phyloP scores from a whole-genome alignment of 2,113 vertebrate genomes.

The Brachypodius melanocephalos region DNA sequence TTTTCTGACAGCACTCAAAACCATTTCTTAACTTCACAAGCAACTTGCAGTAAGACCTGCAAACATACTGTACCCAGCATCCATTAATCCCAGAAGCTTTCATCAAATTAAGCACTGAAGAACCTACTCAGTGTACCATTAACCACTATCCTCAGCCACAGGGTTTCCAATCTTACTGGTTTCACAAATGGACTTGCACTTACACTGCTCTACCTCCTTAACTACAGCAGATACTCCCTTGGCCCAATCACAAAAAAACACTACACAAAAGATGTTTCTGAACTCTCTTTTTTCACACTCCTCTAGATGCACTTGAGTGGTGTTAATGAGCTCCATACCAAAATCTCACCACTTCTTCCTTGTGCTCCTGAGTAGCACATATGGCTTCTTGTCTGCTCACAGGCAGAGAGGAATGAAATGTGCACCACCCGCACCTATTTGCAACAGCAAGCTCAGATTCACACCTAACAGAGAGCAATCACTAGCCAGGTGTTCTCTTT shows the following conservation, averaged over 20 bases:
- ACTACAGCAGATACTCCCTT: background rate
- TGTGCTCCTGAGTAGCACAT: constrained; percentile 9
- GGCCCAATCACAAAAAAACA: background rate
- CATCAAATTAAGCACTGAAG: background rate
- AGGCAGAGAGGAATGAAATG: background rate
- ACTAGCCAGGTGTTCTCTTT: background rate
- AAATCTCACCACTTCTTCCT: background rate
- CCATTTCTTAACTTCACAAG: background rate
- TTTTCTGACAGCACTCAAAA: background rate
- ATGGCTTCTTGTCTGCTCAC: background rate
- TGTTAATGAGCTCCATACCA: background rate
- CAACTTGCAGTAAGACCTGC: background rate
- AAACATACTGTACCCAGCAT: background rate
- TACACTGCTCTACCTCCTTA: background rate
- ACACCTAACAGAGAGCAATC: background rate
- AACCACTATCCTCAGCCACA: background rate
- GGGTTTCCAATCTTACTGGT: background rate
- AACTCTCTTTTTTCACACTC: background rate
- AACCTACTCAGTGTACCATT: background rate
- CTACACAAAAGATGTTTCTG: background rate
- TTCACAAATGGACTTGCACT: background rate
- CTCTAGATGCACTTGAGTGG: background rate
- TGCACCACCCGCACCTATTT: background rate
- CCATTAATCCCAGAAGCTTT: background rate
- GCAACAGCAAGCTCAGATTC: rapidly evolving